Evolutionary conservation across 1,140 invertebrate genomes (phyloP), one percentile per base, ranked within the genome.

Genomic region (Drosophila ananassae): DNA sequence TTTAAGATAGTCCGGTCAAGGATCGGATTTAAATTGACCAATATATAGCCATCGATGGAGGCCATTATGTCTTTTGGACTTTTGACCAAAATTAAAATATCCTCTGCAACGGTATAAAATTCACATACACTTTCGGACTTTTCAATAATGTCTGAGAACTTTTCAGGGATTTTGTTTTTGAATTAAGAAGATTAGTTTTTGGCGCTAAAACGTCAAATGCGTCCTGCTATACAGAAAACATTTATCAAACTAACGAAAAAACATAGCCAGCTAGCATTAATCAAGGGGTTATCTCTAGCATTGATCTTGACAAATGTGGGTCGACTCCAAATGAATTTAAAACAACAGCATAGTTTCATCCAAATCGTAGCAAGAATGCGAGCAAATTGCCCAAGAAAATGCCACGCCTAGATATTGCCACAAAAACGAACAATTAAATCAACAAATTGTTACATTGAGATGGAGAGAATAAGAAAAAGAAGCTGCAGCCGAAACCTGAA

Each of bases 221-320:
- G 28, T 58, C 69, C 3, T 13, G 7, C n/a, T 58, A 12, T 34
- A 66, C 46, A 21, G 50, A 13, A 37, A 54, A 48, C 68, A 73
- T 73, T 53, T 73, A 54, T 73, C 57, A 73, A 73, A 61, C 41
- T 58, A 50, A 61, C 32, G 34, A 41, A 50, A 50, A 73, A 50
- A 17, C 25, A 50, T 32, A 64, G 32, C 47, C 24, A 17, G 6
- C 17, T 25, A 59, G 22, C 57, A 84, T 84, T 74, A 81, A 84
- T 84, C 77, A 87, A 17, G 41, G 48, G 46, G 51, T 47, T 61
- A 80, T 84, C 77, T 55, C 4, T 10, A 84, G 46, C 73, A 58
- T 73, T 64, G 51, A 84, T 87, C 82, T 77, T 77, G 73, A 84
- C 81, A 85, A 66, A 71, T 85, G 71, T 74, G 55, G 79, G 74